Base-by-base conservation (phyloP, 2,113 vertebrate species). In the Rhabdornis inornatus region DNA sequence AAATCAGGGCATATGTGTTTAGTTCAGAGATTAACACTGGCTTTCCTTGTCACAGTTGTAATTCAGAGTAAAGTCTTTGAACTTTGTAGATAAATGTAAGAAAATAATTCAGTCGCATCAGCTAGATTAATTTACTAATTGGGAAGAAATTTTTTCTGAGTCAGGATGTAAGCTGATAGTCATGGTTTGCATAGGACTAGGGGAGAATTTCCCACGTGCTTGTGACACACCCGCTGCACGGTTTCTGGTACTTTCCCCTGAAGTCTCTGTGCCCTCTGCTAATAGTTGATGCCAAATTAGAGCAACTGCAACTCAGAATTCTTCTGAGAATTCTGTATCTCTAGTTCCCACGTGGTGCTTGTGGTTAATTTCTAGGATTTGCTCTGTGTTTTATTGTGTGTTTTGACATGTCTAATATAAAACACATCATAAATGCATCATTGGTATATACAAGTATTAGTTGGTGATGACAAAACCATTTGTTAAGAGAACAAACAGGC, bases 201-300 rank as follows among this genome's bases (percentile, higher is more conserved):
- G 56, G 39, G 44, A 70, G 66, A 6, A 16, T 61, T 90, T 70
- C 39, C 59, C 45, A 63, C 0, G 0, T 70, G 71, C 19, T 3
- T 6, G 5, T 74, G 56, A 30, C 37, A 28, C 66, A 55, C 82
- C 55, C 50, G 7, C 37, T 61, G 45, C 27, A 5, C 1, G 0
- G n/a, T 79, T 95, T 91, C 77, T 86, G 64, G 70, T 86, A 84
- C 70, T 80, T 95, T 94, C 81, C 59, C 53, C 33, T 86, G 53
- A 39, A 63, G 59, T 27, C 23, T 77, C 44, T 71, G 27, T 87
- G 63, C 64, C 30, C 37, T 39, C 0, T 40, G 12, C 78, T 85
- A n/a, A 30, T 47, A 87, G 10, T 69, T 3, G 7, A 9, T 61
- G 59, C 69, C 60, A 39, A 59, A 53, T 53, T 77, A 47, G 7